Evolutionary conservation across 2,113 vertebrate genomes (phyloP), one percentile per base, ranked within the genome.

Genomic region (Monopterus albus): DNA sequence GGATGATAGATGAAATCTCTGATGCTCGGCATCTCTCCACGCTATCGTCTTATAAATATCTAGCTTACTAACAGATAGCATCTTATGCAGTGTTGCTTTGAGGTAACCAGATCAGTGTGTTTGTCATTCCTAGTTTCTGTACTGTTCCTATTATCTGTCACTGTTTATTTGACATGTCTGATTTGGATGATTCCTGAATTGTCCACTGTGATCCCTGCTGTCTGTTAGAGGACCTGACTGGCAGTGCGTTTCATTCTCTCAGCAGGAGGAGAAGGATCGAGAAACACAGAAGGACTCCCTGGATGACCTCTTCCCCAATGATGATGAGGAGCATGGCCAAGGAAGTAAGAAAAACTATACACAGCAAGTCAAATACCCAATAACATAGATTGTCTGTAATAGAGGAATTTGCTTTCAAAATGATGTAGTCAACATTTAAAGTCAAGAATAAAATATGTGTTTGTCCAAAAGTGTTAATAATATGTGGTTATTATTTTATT

Each of bases 261-360:
- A 87, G 65, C 88, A 99, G 95, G 98, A 99, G 87, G 97, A 99
- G 86, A 99, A 99, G 72, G 96, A 97, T 33, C 92, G 95, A 0
- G 96, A 98, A 25, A 89, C 94, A 12, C 83, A 94, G 17, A 98
- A 98, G 89, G 97, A 98, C 83, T 95, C 95, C 15, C 90, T 99
- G 89, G 98, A 99, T 47, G 98, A 99, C 81, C 94, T 99, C 23
- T 99, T 99, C 84, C 98, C 97, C 0, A 99, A 97, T 1, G 97
- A 99, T 26, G 97, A 99, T 17, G 94, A 95, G 76, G 95, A 96
- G 23, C 90, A 95, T 0, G 93, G 94, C 66, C 96, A 93, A 87
- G 96, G 95, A 88, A 91, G 97, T 99, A 91, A 94, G 95, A 78
- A 20, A 42, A 7, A 12, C 21, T 1, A 9, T 7, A 40, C 13